These are phyloP conservation scores for Varanus komodoensis DNA, from an alignment of 2,113 vertebrate species.

Conservation along the genomic window DNA sequence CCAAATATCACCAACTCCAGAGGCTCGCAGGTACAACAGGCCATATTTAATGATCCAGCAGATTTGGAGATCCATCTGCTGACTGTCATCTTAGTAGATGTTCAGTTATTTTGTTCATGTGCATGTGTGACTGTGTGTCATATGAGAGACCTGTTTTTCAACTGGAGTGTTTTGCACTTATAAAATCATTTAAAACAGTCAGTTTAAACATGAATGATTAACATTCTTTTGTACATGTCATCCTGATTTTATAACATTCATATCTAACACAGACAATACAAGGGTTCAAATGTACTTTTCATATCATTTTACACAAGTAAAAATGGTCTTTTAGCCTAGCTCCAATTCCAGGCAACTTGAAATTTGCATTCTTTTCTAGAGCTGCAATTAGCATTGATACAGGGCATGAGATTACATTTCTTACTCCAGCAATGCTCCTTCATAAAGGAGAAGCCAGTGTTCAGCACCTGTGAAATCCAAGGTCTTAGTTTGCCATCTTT, in stretches of 20 bases:
- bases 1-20: no score
- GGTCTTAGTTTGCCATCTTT: slow-evolving; percentile 38
- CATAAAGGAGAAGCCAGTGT: not conserved
- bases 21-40: no score
- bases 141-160: no score
- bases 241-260: not conserved
- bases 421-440: slow-evolving; percentile 21
- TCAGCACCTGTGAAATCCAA: not conserved
- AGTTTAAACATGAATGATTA: not conserved
- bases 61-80: no score
- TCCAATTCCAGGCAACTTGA: not conserved
- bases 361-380: not conserved
- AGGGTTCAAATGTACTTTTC: not conserved
- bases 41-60: no score
- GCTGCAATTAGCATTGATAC: not conserved
- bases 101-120: no score
- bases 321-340: not conserved
- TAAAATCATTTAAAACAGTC: not conserved
- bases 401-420: slow-evolving; percentile 9
- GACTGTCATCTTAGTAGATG: no score
- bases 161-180: not conserved
- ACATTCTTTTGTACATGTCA: not conserved
- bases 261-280: not conserved
- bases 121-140: no score
- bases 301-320: not conserved